phyloP scores from a whole-genome alignment of 2,113 vertebrate genomes.

The Cephalopterus ornatus region DNA sequence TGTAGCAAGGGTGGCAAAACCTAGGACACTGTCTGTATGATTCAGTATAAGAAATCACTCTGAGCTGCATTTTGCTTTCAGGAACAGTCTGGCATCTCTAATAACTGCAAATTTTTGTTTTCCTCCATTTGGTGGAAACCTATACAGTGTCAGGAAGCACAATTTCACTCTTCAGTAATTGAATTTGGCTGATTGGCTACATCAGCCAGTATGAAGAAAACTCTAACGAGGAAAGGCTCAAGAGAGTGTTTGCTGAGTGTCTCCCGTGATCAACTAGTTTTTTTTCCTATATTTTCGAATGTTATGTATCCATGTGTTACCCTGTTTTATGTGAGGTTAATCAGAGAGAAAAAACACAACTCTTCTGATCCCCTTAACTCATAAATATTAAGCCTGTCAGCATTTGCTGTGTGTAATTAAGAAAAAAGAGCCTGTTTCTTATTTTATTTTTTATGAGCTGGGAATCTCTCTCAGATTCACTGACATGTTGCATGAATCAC shows the following conservation, averaged over 20 bases:
- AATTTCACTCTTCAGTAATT: neutral
- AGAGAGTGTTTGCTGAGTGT: neutral
- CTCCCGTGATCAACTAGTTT: neutral
- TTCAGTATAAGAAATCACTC: neutral
- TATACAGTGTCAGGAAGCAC: neutral
- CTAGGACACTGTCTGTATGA: neutral
- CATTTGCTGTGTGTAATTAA: neutral
- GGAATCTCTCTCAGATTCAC: constrained; percentile 9
- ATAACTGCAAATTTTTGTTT: neutral
- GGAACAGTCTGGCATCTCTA: neutral
- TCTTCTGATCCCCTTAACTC: neutral
- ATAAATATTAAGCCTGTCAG: neutral
- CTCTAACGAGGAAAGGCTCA: neutral
- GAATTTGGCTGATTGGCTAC: neutral
- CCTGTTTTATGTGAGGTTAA: neutral
- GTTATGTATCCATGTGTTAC: neutral
- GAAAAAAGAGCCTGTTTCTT: neutral
- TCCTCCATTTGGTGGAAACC: neutral
- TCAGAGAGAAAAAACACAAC: neutral
- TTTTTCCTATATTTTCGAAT: neutral
- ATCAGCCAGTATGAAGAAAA: neutral
- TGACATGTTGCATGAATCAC: constrained; percentile 8
- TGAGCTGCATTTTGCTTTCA: neutral
- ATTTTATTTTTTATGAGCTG: neutral
- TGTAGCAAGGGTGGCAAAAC: neutral